A percentile compares a stretch with the other conserved stretches of the same genome.
These are phyloP conservation scores for Actenoides lindsayi DNA, from an alignment of 2,113 vertebrate species.

Conservation along the genomic window DNA sequence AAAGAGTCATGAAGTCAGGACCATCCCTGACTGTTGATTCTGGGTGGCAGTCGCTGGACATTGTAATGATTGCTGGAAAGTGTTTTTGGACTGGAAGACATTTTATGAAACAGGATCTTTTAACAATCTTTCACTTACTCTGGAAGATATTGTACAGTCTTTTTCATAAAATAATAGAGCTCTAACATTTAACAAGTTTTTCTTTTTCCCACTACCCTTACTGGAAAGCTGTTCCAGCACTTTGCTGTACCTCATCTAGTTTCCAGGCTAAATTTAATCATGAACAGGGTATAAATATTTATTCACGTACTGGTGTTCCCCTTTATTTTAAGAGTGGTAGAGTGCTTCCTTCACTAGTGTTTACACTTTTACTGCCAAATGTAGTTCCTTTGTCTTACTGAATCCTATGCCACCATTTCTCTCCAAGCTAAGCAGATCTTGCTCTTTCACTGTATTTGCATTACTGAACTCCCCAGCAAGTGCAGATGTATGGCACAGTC, in stretches of 20 bases:
- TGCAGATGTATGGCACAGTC: background rate
- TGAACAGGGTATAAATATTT: background rate
- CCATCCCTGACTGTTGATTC: background rate
- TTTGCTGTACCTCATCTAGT: background rate
- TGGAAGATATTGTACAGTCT: background rate
- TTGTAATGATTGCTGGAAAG: background rate
- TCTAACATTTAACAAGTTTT: background rate
- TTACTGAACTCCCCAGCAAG: background rate
- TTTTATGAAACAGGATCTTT: background rate
- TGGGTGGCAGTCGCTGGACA: fast-evolving
- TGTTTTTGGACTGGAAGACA: background rate
- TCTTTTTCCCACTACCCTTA: background rate
- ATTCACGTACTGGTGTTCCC: background rate
- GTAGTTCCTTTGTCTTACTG: background rate
- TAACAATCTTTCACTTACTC: background rate
- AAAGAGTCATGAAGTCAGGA: background rate
- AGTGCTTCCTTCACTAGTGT: background rate
- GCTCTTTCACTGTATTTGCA: background rate
- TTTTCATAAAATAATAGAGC: background rate
- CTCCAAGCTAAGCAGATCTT: background rate
- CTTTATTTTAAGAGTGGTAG: background rate
- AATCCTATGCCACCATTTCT: background rate
- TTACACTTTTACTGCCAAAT: background rate
- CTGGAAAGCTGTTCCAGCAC: background rate
- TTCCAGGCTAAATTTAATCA: background rate